A percentile compares a stretch with the other conserved stretches of the same genome.
These are phyloP conservation scores for Smittia sp. DNA, from an alignment of 2,888 invertebrate genomes.

Conservation along the genomic window DNA sequence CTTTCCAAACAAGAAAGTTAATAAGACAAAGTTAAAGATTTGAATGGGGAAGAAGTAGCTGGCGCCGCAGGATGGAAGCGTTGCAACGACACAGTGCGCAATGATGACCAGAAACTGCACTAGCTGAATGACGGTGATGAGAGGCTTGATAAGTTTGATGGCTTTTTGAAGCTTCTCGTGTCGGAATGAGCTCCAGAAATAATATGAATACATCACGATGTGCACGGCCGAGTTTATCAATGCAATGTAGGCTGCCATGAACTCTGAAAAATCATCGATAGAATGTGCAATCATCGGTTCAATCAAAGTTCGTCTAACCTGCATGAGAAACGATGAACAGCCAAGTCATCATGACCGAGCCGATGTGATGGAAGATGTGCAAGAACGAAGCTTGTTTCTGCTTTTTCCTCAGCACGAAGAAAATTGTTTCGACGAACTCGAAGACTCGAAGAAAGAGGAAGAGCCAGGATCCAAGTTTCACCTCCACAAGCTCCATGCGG, in stretches of 20 bases:
- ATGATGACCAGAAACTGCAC: constrained; percentile 11
- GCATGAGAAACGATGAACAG: not conserved
- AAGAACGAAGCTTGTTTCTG: constrained; percentile 4
- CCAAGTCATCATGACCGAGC: constrained; percentile 1
- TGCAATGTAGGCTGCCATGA: not conserved
- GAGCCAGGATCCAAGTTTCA: not conserved
- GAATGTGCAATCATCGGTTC: not conserved
- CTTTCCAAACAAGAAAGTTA: not conserved
- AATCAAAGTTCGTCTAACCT: not conserved
- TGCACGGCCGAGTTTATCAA: not conserved
- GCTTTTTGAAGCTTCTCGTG: not conserved
- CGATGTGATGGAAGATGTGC: constrained; percentile 10
- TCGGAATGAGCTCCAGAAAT: not conserved
- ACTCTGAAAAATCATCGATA: not conserved
- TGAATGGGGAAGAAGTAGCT: not conserved
- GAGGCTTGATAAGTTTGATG: not conserved
- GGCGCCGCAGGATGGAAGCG: not conserved
- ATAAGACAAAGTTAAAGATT: not conserved
- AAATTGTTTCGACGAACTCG: not conserved
- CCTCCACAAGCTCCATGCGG: no score
- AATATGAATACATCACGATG: not conserved
- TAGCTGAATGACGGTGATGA: constrained; percentile 31
- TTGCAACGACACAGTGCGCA: not conserved
- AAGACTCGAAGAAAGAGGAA: not conserved
- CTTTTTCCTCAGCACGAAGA: not conserved